Evolutionary conservation across 2,797 vertebrate species (phyloP).

Genomic region (Gobionotothen gibberifrons): DNA sequence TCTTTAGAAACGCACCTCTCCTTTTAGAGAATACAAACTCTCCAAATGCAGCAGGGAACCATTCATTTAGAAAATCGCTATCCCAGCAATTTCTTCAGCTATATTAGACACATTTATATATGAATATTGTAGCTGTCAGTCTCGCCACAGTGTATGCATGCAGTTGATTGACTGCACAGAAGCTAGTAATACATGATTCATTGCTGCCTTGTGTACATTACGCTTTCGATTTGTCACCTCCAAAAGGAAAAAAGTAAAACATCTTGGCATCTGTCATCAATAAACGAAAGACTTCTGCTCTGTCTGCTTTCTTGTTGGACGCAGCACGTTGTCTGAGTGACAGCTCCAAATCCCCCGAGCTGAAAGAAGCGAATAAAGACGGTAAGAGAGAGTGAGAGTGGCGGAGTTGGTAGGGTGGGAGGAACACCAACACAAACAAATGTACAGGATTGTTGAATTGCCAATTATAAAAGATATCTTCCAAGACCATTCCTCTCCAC

Average conservation of each 20-base stretch:
- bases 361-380: slow-evolving; percentile 27
- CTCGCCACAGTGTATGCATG: not conserved
- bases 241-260: slow-evolving; percentile 36
- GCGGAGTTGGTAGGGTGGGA: slow-evolving; percentile 18
- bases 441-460: slow-evolving; percentile 24
- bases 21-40: slow-evolving; percentile 5
- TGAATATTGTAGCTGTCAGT: slow-evolving; percentile 29
- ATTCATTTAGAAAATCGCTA: slow-evolving; percentile 31
- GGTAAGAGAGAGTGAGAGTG: slow-evolving; percentile 24
- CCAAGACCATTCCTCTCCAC: not conserved
- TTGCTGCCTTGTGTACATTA: slow-evolving; percentile 30
- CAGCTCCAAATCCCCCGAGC: slow-evolving; percentile 51
- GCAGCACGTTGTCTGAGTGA: slow-evolving; percentile 41
- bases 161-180: slow-evolving; percentile 28
- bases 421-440: slow-evolving; percentile 34
- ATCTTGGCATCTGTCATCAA: slow-evolving; percentile 50
- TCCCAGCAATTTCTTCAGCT: slow-evolving; percentile 1
- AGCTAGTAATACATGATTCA: slow-evolving; percentile 39
- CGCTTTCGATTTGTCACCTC: slow-evolving; percentile 56
- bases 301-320: slow-evolving; percentile 48
- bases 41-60: slow-evolving; percentile 2
- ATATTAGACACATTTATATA: slow-evolving; percentile 19
- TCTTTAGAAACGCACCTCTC: slow-evolving; percentile 6
- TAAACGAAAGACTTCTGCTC: slow-evolving; percentile 53
- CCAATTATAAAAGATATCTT: slow-evolving; percentile 41